These are phyloP conservation scores for Okapia johnstoni DNA, from an alignment of 2,113 vertebrate species.

Conservation along the genomic window DNA sequence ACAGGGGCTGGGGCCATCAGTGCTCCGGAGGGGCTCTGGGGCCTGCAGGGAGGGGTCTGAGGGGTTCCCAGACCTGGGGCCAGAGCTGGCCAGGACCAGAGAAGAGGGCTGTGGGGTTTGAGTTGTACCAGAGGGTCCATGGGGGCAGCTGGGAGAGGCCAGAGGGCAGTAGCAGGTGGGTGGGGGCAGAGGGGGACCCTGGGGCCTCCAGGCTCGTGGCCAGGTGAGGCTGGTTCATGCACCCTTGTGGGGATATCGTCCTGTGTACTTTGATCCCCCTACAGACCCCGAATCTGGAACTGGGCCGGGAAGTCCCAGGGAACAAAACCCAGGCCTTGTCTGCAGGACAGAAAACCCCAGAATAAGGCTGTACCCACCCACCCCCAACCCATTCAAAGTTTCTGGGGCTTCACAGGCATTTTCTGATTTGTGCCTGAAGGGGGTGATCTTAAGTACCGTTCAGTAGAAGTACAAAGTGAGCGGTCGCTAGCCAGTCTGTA, in stretches of 20 bases:
- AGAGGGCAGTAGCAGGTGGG: neutral
- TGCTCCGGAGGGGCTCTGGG: accelerated
- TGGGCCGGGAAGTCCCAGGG: accelerated
- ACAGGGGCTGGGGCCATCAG: accelerated
- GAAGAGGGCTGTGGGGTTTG: neutral
- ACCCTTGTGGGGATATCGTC: accelerated
- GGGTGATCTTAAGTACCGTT: accelerated
- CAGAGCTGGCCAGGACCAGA: neutral
- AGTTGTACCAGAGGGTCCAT: neutral
- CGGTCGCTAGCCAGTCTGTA: accelerated
- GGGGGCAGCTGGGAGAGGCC: neutral
- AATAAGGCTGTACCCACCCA: accelerated
- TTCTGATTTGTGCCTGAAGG: accelerated
- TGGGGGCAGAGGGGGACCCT: too few species aligned
- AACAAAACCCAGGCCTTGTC: accelerated
- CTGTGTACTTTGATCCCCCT: accelerated
- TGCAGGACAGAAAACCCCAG: accelerated
- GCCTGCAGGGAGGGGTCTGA: neutral
- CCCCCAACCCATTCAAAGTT: accelerated
- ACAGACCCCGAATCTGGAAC: neutral
- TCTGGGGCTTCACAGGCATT: neutral
- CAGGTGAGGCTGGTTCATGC: neutral
- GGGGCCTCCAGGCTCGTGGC: neutral
- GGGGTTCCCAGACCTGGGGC: neutral
- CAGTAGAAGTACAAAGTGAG: neutral